These are phyloP conservation scores for Microcebus ravelobensis DNA, from an alignment of 2,113 vertebrate genomes.

Conservation along the genomic window DNA sequence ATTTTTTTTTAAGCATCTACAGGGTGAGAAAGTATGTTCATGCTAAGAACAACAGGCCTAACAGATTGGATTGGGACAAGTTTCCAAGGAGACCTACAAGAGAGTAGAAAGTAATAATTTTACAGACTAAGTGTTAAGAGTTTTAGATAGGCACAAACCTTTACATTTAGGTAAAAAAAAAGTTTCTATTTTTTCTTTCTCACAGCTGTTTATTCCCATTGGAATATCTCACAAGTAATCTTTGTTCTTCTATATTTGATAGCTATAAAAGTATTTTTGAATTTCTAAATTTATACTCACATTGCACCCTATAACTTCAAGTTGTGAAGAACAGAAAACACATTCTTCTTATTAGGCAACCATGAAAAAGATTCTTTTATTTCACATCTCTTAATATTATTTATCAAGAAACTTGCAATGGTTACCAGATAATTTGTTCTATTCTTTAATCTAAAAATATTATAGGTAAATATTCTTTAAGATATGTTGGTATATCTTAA, in stretches of 20 bases:
- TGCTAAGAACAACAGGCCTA: not conserved
- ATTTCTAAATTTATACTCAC: conserved; percentile 27
- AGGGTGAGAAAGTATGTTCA: not conserved
- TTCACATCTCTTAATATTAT: not conserved
- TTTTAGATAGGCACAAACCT: not conserved
- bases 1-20: not conserved
- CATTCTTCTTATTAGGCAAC: conserved; percentile 7
- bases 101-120: not conserved
- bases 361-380: not conserved
- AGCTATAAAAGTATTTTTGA: not conserved
- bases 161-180: not conserved
- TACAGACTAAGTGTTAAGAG: not conserved
- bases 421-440: not conserved
- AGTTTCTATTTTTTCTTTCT: not conserved
- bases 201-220: conserved; percentile 17
- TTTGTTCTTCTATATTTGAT: conserved; percentile 43
- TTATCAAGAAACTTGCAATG: not conserved
- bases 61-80: not conserved
- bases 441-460: conserved; percentile 12
- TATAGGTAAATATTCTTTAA: conserved; percentile 38
- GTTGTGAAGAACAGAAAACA: conserved; percentile 7
- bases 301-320: not conserved
- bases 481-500: not conserved
- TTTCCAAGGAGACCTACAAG: not conserved
- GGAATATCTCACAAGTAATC: not conserved